These are phyloP conservation scores for Drosophila pachea DNA, from an alignment of 1,140 invertebrate genomes.

Conservation along the genomic window DNA sequence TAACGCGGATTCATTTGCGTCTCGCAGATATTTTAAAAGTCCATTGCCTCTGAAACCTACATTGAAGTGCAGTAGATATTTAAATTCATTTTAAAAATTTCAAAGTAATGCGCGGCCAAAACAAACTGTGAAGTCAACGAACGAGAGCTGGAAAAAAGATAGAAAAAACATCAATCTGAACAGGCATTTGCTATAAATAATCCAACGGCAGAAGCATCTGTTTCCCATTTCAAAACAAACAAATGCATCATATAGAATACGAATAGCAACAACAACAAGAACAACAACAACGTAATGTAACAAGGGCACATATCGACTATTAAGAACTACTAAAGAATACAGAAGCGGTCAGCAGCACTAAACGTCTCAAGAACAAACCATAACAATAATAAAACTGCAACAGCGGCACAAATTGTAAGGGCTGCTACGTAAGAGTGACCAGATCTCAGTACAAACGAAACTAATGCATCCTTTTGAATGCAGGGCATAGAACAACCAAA, in stretches of 20 bases:
- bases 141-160: conserved; percentile 15
- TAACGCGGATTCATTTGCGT: conserved; percentile 17
- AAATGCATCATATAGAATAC: conserved; percentile 50
- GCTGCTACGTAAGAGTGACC: conserved; percentile 41
- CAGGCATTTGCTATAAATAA: conserved; percentile 57
- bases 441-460: conserved; percentile 16
- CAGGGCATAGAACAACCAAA: conserved; percentile 26
- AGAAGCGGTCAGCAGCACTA: conserved; percentile 1
- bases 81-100: conserved; percentile 53
- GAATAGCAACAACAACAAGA: conserved; percentile 37
- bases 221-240: conserved; percentile 63
- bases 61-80: conserved; percentile 66
- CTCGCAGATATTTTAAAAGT: conserved; percentile 36
- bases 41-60: conserved; percentile 46
- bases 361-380: conserved; percentile 17
- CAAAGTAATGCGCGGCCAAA: conserved; percentile 54
- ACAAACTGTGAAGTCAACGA: conserved; percentile 40
- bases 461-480: conserved; percentile 38
- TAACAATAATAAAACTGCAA: conserved; percentile 20
- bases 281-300: conserved; percentile 34
- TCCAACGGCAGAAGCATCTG: conserved; percentile 40
- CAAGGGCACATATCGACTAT: conserved; percentile 21
- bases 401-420: conserved; percentile 15
- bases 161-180: conserved; percentile 36
- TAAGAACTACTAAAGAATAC: background rate